Base-by-base conservation (phyloP, 2,113 vertebrate species). In the Empidonax traillii region DNA sequence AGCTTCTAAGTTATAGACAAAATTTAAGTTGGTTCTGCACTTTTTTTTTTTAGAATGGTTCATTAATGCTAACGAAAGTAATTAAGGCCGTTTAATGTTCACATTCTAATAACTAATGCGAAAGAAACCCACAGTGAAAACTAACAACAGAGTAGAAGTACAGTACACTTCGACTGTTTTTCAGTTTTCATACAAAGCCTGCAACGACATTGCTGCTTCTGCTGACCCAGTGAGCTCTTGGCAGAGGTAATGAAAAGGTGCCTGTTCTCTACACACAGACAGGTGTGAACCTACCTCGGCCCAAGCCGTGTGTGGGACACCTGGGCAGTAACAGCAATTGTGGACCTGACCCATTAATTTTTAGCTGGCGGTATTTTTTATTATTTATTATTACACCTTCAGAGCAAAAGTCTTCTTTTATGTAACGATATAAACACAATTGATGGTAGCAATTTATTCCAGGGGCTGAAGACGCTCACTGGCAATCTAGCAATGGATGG, bases 381-480 rank as follows among this genome's bases (percentile, higher is more conserved):
- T 27, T 37, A 53, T 71, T 71, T 76, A n/a, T 23, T 12, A 90
- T 51, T 93, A 71, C 27, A 77, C 43, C 22, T 65, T 91, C 39
- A 44, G 39, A 94, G 37, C 1, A 0, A 67, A 94, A 90, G 58
- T 46, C 33, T 93, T 90, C 47, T 85, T 91, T 96, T 59, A 79
- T 72, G 59, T 39, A 91, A 90, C 69, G 79, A 80, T 22, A 81
- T 52, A 52, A 86, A 78, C 51, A 81, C 61, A 77, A 63, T 19
- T 81, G 65, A 93, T 72, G 25, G 41, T 10, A 83, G 83, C 62
- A 68, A 81, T 87, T 92, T 92, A 93, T 94, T 84, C 35, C 92
- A 71, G 47, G 68, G 68, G 31, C 76, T 88, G 88, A 92, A 90
- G 87, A 92, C 0, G 0, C 53, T 81, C 83, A 52, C 6, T 88